These are phyloP conservation scores for Nothobranchius kuhntae DNA, from an alignment of 2,113 vertebrate genomes.

Conservation along the genomic window DNA sequence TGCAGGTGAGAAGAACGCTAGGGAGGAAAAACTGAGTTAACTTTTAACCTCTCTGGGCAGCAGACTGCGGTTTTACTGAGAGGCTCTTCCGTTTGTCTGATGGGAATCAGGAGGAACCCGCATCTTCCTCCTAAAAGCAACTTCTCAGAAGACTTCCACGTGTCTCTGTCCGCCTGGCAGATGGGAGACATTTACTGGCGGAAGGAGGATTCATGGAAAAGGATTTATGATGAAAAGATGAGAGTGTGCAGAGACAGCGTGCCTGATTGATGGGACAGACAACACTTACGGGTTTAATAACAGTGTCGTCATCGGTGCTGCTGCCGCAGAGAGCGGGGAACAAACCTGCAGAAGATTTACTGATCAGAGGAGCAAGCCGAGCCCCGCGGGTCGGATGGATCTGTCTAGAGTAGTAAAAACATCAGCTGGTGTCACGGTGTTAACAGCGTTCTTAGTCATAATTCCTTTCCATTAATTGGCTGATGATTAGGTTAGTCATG, in stretches of 20 bases:
- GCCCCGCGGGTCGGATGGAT: neutral
- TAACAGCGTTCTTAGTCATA: constrained; percentile 52
- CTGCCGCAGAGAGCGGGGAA: neutral
- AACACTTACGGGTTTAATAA: neutral
- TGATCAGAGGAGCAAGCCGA: neutral
- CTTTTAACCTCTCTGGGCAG: neutral
- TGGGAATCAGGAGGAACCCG: neutral
- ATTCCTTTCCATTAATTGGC: constrained; percentile 70
- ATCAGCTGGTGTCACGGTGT: constrained; percentile 46
- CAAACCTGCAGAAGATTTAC: neutral
- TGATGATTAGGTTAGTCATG: constrained; percentile 78
- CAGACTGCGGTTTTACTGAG: neutral
- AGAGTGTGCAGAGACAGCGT: no score
- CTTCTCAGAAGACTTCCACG: neutral
- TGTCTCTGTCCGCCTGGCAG: no score
- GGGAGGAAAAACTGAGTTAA: neutral
- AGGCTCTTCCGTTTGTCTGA: neutral
- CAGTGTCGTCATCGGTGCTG: neutral
- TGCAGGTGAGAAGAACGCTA: neutral
- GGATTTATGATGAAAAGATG: no score
- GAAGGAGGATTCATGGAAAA: neutral
- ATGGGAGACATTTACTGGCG: neutral
- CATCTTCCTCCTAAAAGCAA: neutral
- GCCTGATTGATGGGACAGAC: neutral
- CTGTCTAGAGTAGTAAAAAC: constrained; percentile 16